A percentile compares a stretch with the other conserved stretches of the same genome.
These are phyloP conservation scores for Paradoxurus hermaphroditus DNA, from an alignment of 2,113 vertebrate species.

Conservation along the genomic window DNA sequence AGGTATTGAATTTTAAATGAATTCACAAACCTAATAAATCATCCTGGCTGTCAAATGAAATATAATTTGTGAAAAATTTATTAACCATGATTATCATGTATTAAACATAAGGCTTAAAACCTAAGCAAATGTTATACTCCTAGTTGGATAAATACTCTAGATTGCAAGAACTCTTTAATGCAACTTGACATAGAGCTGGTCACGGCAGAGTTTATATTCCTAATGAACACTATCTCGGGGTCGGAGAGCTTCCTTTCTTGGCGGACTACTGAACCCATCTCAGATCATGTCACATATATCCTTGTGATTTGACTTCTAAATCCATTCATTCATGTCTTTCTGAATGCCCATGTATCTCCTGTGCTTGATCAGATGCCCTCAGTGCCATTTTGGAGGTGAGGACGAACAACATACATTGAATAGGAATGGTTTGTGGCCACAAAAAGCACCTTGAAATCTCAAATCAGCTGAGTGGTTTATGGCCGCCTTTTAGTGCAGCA, in stretches of 20 bases:
- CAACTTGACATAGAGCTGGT: slow-evolving; percentile 1
- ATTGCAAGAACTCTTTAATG: not conserved
- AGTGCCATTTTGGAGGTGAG: not conserved
- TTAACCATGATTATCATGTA: slow-evolving; percentile 64
- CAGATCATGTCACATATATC: not conserved
- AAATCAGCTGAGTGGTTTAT: not conserved
- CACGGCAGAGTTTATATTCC: not conserved
- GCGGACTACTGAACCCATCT: not conserved
- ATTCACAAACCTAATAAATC: slow-evolving; percentile 61
- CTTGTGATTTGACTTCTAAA: slow-evolving; percentile 30
- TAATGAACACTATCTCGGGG: not conserved
- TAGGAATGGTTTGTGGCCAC: not conserved
- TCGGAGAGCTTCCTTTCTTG: not conserved
- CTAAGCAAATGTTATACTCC: slow-evolving; percentile 55
- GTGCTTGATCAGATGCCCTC: not conserved
- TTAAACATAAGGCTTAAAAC: slow-evolving; percentile 65
- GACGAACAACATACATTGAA: not conserved
- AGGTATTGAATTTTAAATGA: slow-evolving; percentile 65
- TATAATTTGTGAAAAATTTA: slow-evolving; percentile 73
- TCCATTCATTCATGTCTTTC: not conserved
- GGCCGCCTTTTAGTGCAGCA: not conserved
- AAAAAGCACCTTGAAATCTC: not conserved
- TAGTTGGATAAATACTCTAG: slow-evolving; percentile 56
- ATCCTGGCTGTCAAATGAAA: slow-evolving; percentile 50
- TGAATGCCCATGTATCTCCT: not conserved